These are phyloP conservation scores for Polypterus senegalus DNA, from an alignment of 2,113 vertebrate genomes.

Conservation along the genomic window DNA sequence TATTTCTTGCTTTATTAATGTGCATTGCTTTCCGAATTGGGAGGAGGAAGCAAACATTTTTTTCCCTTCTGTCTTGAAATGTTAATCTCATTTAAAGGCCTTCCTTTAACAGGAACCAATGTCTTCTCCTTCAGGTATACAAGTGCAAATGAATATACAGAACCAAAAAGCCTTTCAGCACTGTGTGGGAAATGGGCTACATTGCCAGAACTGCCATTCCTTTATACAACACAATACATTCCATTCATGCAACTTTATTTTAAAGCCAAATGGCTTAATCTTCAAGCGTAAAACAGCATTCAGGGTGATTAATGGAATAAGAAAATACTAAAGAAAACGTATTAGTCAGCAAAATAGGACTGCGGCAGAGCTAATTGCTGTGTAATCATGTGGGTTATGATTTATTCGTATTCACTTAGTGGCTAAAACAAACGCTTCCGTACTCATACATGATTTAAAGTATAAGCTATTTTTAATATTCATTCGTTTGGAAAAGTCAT, in stretches of 20 bases:
- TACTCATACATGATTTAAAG: too few relatives aligned
- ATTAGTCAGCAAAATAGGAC: too few relatives aligned
- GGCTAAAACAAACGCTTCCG: too few relatives aligned
- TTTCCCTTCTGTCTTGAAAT: neutral
- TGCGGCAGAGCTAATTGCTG: too few relatives aligned
- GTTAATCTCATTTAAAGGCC: slow-evolving; percentile 7
- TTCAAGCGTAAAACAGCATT: neutral
- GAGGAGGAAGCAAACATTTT: neutral
- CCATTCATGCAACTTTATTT: neutral
- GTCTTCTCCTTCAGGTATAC: neutral
- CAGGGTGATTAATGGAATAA: too few relatives aligned
- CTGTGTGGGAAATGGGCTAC: slow-evolving; percentile 6
- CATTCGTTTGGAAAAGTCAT: too few relatives aligned
- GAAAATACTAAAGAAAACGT: too few relatives aligned
- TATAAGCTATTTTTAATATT: too few relatives aligned
- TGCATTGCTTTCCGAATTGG: neutral
- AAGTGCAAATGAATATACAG: neutral
- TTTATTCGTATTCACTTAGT: too few relatives aligned
- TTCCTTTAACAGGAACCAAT: slow-evolving; percentile 21
- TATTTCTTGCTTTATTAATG: neutral
- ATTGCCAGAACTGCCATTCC: neutral
- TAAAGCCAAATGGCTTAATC: neutral
- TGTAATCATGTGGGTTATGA: too few relatives aligned
- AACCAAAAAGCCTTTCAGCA: neutral
- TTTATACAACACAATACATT: slow-evolving; percentile 1